Conservation (phyloP, 1,140 invertebrate species). For the Zelostemma sp. region DNA sequence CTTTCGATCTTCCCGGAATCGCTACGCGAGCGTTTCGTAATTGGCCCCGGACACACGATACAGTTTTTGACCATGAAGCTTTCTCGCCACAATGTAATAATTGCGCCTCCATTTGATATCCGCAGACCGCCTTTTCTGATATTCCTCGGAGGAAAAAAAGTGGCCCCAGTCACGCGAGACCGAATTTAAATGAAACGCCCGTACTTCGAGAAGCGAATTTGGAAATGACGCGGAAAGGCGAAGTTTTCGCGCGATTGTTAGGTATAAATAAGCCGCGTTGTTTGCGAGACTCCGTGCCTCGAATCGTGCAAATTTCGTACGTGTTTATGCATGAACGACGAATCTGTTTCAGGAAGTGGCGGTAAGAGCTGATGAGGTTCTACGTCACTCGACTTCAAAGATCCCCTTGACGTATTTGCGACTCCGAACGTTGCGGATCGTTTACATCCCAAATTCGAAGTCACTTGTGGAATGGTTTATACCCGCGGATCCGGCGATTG, state of each 20-base stretch:
- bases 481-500: constrained; percentile 32
- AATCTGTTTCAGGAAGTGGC: constrained; percentile 38
- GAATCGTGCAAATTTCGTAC: constrained; percentile 26
- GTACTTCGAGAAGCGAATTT: background rate
- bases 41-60: constrained; percentile 1
- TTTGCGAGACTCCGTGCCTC: background rate
- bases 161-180: background rate
- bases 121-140: background rate
- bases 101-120: background rate
- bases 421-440: constrained; percentile 35
- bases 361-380: constrained; percentile 20
- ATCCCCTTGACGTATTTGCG: constrained; percentile 30
- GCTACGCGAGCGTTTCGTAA: background rate
- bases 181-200: background rate
- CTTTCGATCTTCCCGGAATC: constrained; percentile 7
- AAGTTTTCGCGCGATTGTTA: background rate
- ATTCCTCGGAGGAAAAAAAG: background rate
- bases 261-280: background rate
- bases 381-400: constrained; percentile 26
- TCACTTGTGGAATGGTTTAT: constrained; percentile 41
- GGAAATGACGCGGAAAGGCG: background rate
- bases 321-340: constrained; percentile 28
- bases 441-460: constrained; percentile 45
- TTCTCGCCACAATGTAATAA: background rate
- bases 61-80: background rate